Evolutionary conservation across 2,113 vertebrate genomes (phyloP).

Genomic region (Synchiropus splendidus): DNA sequence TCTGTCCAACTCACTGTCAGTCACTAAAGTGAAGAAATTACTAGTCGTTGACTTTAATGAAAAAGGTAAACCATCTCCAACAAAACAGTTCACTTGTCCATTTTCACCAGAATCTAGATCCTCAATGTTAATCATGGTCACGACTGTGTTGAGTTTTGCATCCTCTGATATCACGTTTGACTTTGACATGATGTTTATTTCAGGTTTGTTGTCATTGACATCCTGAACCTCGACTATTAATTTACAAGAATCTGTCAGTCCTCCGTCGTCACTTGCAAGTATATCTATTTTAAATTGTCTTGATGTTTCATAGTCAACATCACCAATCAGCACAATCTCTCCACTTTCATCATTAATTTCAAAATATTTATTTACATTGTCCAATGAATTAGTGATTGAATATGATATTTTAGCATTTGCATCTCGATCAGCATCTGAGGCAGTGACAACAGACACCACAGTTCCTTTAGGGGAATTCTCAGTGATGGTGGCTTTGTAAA

Average conservation of each 20-base stretch:
- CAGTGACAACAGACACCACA: constrained; percentile 41
- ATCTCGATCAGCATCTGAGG: constrained; percentile 57
- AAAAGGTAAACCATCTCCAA: constrained; percentile 50
- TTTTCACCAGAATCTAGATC: constrained; percentile 14
- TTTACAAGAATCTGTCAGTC: constrained; percentile 40
- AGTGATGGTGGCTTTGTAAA: constrained; percentile 45
- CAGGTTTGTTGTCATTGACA: constrained; percentile 53
- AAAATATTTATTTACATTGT: constrained; percentile 23
- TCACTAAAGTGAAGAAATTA: constrained; percentile 1
- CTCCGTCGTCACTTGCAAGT: constrained; percentile 57
- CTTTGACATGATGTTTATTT: constrained; percentile 47
- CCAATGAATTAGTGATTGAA: constrained; percentile 41
- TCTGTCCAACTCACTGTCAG: constrained; percentile 1
- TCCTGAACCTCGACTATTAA: constrained; percentile 58
- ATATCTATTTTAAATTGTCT: constrained; percentile 42
- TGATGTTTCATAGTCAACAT: constrained; percentile 27
- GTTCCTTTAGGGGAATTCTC: constrained; percentile 51
- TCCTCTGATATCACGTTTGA: constrained; percentile 55
- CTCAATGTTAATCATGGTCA: constrained; percentile 58
- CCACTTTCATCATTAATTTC: constrained; percentile 46
- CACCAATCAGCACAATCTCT: constrained; percentile 17
- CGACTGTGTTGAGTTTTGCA: constrained; percentile 44
- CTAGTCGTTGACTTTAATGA: constrained; percentile 32
- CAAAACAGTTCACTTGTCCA: constrained; percentile 45
- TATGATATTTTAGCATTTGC: constrained; percentile 48